Conservation (phyloP, 2,113 vertebrate genomes). For the Protomyctophum bolini region DNA sequence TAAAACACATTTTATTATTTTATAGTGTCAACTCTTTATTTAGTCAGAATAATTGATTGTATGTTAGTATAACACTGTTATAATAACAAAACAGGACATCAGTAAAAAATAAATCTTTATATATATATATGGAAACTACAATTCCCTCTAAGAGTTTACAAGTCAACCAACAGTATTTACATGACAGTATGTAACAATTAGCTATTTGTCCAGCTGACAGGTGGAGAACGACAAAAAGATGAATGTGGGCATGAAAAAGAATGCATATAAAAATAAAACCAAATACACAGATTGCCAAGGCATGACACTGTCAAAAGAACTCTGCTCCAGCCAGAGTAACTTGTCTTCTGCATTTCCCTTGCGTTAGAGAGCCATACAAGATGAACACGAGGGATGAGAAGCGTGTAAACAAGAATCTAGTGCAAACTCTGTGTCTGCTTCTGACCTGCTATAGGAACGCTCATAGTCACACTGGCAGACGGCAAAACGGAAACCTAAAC, state of each 20-base stretch:
- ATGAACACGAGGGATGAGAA: slow-evolving; percentile 11
- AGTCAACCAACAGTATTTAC: slow-evolving; percentile 26
- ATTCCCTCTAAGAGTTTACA: slow-evolving; percentile 6
- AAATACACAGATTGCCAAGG: slow-evolving; percentile 45
- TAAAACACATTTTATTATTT: slow-evolving; percentile 55
- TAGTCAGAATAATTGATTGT: slow-evolving; percentile 39
- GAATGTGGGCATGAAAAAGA: slow-evolving; percentile 18
- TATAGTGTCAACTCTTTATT: slow-evolving; percentile 25
- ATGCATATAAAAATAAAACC: slow-evolving; percentile 26
- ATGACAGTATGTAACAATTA: slow-evolving; percentile 40
- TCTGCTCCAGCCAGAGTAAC: slow-evolving; percentile 18
- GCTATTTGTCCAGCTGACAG: slow-evolving; percentile 28
- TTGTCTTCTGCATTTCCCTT: slow-evolving; percentile 3
- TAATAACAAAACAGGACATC: slow-evolving; percentile 38
- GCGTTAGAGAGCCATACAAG: slow-evolving; percentile 17
- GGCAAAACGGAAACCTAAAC: slow-evolving; percentile 4
- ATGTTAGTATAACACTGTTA: slow-evolving; percentile 39
- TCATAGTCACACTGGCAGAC: slow-evolving; percentile 7
- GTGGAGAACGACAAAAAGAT: slow-evolving; percentile 18
- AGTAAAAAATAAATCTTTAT: slow-evolving; percentile 58
- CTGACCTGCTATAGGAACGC: slow-evolving; percentile 16
- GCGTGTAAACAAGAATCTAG: slow-evolving; percentile 53
- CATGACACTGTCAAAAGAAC: slow-evolving; percentile 32
- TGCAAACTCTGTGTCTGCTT: slow-evolving; percentile 21
- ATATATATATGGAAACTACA: slow-evolving; percentile 28